A percentile compares a stretch with the other conserved stretches of the same genome.
These are phyloP conservation scores for Hypsopygia costalis DNA, from an alignment of 2,888 invertebrate species.

Conservation along the genomic window DNA sequence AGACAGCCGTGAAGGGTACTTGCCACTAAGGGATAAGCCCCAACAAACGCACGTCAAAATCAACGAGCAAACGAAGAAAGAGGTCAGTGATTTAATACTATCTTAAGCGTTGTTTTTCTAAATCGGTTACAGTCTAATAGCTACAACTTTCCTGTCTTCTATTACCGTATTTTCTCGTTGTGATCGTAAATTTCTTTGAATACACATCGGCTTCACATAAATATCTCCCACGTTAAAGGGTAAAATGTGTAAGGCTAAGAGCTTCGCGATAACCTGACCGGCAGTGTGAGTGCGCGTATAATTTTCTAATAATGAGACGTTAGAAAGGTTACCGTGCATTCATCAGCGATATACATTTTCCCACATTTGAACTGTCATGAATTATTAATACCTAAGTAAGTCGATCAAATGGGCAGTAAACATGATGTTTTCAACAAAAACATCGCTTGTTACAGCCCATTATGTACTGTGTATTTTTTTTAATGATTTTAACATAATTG, in stretches of 20 bases:
- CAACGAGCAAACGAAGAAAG: conserved; percentile 78
- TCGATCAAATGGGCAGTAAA: conserved; percentile 45
- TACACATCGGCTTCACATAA: conserved; percentile 35
- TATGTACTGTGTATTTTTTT: conserved; percentile 10
- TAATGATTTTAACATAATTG: conserved; percentile 1
- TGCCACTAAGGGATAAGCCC: conserved; percentile 72
- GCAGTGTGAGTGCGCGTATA: conserved; percentile 36
- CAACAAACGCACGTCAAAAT: conserved; percentile 74
- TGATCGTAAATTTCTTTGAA: conserved; percentile 44
- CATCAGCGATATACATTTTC: conserved; percentile 42
- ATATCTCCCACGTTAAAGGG: conserved; percentile 23
- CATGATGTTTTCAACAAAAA: conserved; percentile 38
- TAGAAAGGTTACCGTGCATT: conserved; percentile 52
- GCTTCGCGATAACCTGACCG: conserved; percentile 30
- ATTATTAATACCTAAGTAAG: conserved; percentile 53
- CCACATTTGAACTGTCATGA: conserved; percentile 64
- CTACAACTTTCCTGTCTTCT: conserved; percentile 50
- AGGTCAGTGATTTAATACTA: conserved; percentile 72
- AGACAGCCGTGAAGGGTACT: conserved; percentile 73
- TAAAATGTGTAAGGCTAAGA: conserved; percentile 29
- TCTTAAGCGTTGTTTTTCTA: conserved; percentile 45
- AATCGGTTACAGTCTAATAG: conserved; percentile 70
- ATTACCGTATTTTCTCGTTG: conserved; percentile 42
- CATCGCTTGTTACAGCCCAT: conserved; percentile 43
- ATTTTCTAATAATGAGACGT: conserved; percentile 55